These are phyloP conservation scores for Phrixothrix hirtus DNA, from an alignment of 2,888 invertebrate genomes.

Conservation along the genomic window DNA sequence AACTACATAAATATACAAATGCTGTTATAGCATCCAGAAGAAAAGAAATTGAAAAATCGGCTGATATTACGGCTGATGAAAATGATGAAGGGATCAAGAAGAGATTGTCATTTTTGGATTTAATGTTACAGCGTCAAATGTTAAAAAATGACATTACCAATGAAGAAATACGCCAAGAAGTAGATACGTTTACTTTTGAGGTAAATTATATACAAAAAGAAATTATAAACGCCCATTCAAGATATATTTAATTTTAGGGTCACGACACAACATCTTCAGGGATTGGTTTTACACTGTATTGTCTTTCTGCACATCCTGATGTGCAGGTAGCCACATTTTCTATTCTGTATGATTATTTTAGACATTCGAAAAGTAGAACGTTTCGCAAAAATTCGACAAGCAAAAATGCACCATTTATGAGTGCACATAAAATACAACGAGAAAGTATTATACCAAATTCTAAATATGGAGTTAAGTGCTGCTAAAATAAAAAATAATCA, in stretches of 20 bases:
- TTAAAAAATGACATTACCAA: slow-evolving; percentile 64
- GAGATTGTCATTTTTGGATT: slow-evolving; percentile 69
- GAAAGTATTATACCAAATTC: too few species aligned
- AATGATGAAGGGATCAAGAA: slow-evolving; percentile 59
- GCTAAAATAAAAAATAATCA: too few species aligned
- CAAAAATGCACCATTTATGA: too few species aligned
- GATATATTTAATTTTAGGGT: slow-evolving; percentile 47
- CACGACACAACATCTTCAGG: slow-evolving; percentile 58
- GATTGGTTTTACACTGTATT: slow-evolving; percentile 55
- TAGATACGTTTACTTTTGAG: slow-evolving; percentile 76
- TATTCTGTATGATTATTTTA: too few species aligned
- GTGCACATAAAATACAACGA: too few species aligned
- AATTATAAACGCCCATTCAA: neutral
- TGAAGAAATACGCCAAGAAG: slow-evolving; percentile 68
- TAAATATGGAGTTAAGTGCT: too few species aligned
- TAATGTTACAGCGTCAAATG: slow-evolving; percentile 60
- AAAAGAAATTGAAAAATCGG: slow-evolving; percentile 38
- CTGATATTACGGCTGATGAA: neutral
- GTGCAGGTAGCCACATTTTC: slow-evolving; percentile 55
- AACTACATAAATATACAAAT: slow-evolving; percentile 60
- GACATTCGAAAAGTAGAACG: too few species aligned
- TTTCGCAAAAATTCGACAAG: too few species aligned
- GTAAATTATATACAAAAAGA: slow-evolving; percentile 53
- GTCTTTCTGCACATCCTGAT: slow-evolving; percentile 53
- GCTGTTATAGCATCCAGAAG: slow-evolving; percentile 59